A percentile compares a stretch with the other conserved stretches of the same genome.
Conservation (phyloP, 2,888 invertebrate species). For the Acanthacorydalis orientalis region DNA sequence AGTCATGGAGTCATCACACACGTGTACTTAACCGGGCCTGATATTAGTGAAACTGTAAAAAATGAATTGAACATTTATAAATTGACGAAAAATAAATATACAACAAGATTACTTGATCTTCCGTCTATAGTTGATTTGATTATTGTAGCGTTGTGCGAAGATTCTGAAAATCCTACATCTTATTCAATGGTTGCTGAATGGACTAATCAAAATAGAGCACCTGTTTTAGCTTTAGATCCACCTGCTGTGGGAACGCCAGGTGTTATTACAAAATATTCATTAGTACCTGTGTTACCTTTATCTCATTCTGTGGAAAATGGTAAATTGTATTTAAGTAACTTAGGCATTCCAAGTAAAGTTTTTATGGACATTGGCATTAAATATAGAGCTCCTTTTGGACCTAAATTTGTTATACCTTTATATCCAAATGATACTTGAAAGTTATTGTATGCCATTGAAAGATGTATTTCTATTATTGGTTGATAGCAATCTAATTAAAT, state of each 20-base stretch:
- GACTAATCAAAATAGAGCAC: slow-evolving; percentile 52
- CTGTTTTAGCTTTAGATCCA: slow-evolving; percentile 60
- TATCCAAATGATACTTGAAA: slow-evolving; percentile 25
- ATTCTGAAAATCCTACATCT: slow-evolving; percentile 24
- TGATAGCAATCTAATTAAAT: no score
- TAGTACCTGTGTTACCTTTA: slow-evolving; percentile 54
- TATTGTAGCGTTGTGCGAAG: slow-evolving; percentile 33
- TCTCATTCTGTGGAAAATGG: slow-evolving; percentile 43
- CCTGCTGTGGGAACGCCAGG: slow-evolving; percentile 48
- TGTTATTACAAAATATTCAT: slow-evolving; percentile 44
- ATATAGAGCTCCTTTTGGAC: slow-evolving; percentile 73
- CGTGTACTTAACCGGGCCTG: slow-evolving; percentile 27
- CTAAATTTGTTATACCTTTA: slow-evolving; percentile 64
- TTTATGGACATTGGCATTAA: slow-evolving; percentile 58
- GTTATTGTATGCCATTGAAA: background rate
- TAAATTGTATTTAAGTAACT: slow-evolving; percentile 69
- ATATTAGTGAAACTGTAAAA: slow-evolving; percentile 23
- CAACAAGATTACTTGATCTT: slow-evolving; percentile 31
- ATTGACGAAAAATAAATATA: slow-evolving; percentile 42
- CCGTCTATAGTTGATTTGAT: slow-evolving; percentile 35
- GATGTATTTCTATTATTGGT: background rate
- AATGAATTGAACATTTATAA: slow-evolving; percentile 50
- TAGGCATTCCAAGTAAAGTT: slow-evolving; percentile 63
- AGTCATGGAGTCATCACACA: slow-evolving; percentile 64
- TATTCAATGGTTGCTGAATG: slow-evolving; percentile 43